Evolutionary conservation across 2,113 vertebrate genomes (phyloP).

Genomic region (Hippocampus abdominalis): DNA sequence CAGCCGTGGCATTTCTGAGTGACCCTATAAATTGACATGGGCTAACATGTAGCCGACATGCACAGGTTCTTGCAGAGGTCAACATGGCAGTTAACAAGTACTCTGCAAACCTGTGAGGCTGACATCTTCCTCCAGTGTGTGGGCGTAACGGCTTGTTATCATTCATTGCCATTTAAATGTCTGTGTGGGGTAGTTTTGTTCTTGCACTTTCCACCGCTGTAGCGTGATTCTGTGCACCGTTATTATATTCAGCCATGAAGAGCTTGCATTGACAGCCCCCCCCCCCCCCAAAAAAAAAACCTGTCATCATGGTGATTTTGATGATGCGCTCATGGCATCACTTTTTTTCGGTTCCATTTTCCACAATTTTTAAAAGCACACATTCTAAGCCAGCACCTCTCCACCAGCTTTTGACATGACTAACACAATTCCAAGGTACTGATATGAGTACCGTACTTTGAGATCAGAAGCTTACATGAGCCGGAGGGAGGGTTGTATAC

Average conservation of each 20-base stretch:
- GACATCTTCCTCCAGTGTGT: slow-evolving; percentile 37
- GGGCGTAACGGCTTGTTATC: slow-evolving; percentile 36
- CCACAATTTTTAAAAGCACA: slow-evolving; percentile 15
- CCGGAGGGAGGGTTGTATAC: slow-evolving; percentile 1
- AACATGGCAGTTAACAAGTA: slow-evolving; percentile 29
- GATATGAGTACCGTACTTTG: slow-evolving; percentile 40
- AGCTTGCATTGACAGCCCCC: neutral
- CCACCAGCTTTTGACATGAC: slow-evolving; percentile 35
- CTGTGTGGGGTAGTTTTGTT: slow-evolving; percentile 41
- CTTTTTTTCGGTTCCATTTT: neutral
- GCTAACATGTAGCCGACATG: slow-evolving; percentile 6
- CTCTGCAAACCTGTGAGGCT: slow-evolving; percentile 33
- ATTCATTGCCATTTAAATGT: slow-evolving; percentile 61
- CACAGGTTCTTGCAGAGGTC: slow-evolving; percentile 24
- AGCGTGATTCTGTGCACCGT: slow-evolving; percentile 27
- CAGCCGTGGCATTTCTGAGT: slow-evolving; percentile 6
- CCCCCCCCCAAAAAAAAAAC: neutral
- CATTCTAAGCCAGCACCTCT: slow-evolving; percentile 9
- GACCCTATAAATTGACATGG: slow-evolving; percentile 10
- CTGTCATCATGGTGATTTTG: slow-evolving; percentile 1
- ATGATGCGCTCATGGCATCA: neutral
- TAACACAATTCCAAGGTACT: slow-evolving; percentile 26
- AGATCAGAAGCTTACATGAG: slow-evolving; percentile 45
- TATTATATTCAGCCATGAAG: slow-evolving; percentile 36
- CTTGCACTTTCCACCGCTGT: slow-evolving; percentile 37